A percentile compares a stretch with the other conserved stretches of the same genome.
Evolutionary conservation across 2,113 vertebrate genomes (phyloP).

Genomic region (Crotalus horridus): DNA sequence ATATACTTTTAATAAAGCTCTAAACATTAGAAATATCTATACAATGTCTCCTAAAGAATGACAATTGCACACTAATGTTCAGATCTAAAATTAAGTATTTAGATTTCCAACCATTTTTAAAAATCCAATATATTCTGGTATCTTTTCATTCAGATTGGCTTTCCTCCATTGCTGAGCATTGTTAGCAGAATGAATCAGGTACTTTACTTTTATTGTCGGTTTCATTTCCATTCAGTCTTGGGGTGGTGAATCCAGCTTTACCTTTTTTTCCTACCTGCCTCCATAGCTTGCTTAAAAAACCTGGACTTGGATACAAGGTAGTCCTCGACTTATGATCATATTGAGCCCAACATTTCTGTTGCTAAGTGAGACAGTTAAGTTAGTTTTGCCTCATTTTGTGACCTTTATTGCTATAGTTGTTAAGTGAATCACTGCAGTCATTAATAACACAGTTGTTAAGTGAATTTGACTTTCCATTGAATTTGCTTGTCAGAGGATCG

Average conservation of each 20-base stretch:
- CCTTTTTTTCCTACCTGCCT: not conserved
- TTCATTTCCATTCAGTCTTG: not conserved
- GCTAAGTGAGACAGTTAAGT: not conserved
- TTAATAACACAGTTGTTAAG: not conserved
- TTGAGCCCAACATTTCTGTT: not conserved
- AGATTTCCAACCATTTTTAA: not conserved
- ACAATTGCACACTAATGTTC: not conserved
- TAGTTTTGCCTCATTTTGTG: not conserved
- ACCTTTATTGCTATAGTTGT: not conserved
- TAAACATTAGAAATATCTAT: not conserved
- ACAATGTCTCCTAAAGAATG: not conserved
- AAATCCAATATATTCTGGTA: not conserved
- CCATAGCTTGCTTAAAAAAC: not conserved
- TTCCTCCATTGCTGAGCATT: constrained; percentile 93
- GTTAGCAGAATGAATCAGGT: constrained; percentile 96
- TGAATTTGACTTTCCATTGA: not conserved
- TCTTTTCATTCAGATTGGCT: constrained; percentile 81
- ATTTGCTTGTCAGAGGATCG: not conserved
- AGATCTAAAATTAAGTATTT: not conserved
- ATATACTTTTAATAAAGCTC: not conserved
- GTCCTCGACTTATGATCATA: not conserved
- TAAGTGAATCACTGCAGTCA: not conserved
- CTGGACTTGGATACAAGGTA: not conserved
- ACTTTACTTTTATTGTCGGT: constrained; percentile 4
- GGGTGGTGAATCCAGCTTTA: not conserved